Percentiles rank a stretch among this genome's conserved stretches.
Evolutionary conservation across 2,797 vertebrate species (phyloP).

Genomic region (Chrysocyon brachyurus): DNA sequence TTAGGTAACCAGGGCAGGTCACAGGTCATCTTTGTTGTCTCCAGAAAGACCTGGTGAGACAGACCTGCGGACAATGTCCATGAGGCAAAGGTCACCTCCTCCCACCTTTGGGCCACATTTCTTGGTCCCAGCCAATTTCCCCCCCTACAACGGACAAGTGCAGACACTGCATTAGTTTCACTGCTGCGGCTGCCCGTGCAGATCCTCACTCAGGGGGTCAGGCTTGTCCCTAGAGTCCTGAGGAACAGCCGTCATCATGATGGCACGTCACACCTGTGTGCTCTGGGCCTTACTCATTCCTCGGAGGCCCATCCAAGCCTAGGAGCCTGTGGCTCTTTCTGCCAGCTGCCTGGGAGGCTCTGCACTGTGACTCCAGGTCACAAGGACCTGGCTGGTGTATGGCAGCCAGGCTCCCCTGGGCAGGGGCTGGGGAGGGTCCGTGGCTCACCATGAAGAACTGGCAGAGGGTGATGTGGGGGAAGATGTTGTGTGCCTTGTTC

Average conservation of each 20-base stretch:
- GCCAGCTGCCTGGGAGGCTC: not conserved
- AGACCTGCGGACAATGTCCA: not conserved
- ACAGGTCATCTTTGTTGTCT: not conserved
- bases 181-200: not conserved
- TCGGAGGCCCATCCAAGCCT: not conserved
- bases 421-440: not conserved
- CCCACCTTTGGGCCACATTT: accelerated
- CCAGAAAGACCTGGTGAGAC: not conserved
- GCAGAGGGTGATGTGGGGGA: constrained; percentile 99
- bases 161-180: not conserved
- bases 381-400: accelerated
- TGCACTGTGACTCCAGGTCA: accelerated
- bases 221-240: no score
- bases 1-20: not conserved
- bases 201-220: not conserved
- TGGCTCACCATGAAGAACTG: constrained; percentile 98
- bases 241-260: accelerated
- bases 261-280: no score
- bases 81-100: accelerated
- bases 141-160: no score
- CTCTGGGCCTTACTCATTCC: not conserved
- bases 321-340: not conserved
- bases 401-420: accelerated
- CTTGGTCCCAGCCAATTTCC: not conserved
- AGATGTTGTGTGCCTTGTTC: constrained; percentile 99